phyloP scores from a whole-genome alignment of 2,113 vertebrate species.

The Sprattus sprattus region DNA sequence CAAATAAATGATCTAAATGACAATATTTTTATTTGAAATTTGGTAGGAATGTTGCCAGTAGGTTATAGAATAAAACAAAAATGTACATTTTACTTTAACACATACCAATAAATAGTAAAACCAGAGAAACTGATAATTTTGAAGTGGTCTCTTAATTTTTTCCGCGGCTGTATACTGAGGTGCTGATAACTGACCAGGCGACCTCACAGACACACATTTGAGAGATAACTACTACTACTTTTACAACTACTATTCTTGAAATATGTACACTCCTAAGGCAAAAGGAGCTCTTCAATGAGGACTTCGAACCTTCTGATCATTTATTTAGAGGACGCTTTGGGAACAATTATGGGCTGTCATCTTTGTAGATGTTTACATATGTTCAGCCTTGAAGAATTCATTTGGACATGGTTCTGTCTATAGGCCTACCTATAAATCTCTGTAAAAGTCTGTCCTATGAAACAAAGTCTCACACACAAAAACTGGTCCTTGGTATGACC shows the following conservation, averaged over 20 bases:
- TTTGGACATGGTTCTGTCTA: not conserved
- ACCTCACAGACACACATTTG: not conserved
- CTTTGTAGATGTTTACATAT: not conserved
- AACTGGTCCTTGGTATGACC: not conserved
- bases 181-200: not conserved
- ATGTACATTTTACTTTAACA: too few relatives aligned
- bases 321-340: not conserved
- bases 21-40: too few relatives aligned
- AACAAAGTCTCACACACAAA: not conserved
- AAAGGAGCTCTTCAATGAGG: not conserved
- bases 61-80: too few relatives aligned
- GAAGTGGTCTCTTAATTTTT: too few relatives aligned
- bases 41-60: too few relatives aligned
- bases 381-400: not conserved
- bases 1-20: too few relatives aligned
- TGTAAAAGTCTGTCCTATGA: not conserved
- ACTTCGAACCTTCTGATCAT: not conserved
- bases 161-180: too few relatives aligned
- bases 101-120: too few relatives aligned
- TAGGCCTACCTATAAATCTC: not conserved
- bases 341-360: not conserved
- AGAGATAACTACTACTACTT: not conserved
- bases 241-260: not conserved
- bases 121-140: too few relatives aligned
- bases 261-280: not conserved